phyloP scores from a whole-genome alignment of 2,113 vertebrate species.

The Siphamia tubifer region DNA sequence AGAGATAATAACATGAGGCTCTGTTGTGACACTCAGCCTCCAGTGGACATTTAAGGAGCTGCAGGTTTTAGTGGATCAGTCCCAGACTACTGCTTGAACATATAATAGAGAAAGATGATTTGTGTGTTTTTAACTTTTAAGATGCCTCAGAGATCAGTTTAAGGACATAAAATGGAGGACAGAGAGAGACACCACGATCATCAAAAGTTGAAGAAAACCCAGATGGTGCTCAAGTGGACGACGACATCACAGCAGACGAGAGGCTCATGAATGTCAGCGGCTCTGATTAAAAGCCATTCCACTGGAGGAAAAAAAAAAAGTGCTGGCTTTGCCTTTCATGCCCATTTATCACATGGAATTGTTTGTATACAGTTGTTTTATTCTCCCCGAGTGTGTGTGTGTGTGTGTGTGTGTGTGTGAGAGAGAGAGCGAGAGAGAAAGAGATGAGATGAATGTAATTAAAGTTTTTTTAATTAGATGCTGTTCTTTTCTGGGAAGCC shows the following conservation, averaged over 20 bases:
- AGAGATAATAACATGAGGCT: too few species aligned
- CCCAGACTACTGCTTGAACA: slow-evolving; percentile 13
- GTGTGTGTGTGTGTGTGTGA: too few species aligned
- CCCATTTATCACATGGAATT: slow-evolving; percentile 55
- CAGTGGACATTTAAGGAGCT: too few species aligned
- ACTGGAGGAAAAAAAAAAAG: not conserved
- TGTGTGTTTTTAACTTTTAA: not conserved
- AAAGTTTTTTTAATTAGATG: slow-evolving; percentile 75
- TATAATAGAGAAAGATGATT: not conserved
- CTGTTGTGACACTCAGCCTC: too few species aligned
- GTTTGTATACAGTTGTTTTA: slow-evolving; percentile 65
- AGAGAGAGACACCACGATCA: not conserved
- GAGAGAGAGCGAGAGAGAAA: slow-evolving; percentile 5
- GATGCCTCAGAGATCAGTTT: slow-evolving; percentile 6
- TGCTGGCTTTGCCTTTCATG: slow-evolving; percentile 49
- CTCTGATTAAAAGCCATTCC: slow-evolving; percentile 62
- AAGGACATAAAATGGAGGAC: slow-evolving; percentile 4
- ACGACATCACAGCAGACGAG: slow-evolving; percentile 47
- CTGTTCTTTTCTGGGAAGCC: slow-evolving; percentile 78
- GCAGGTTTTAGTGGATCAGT: too few species aligned
- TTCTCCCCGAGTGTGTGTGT: slow-evolving; percentile 21
- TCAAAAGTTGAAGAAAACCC: slow-evolving; percentile 34
- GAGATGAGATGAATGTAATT: slow-evolving; percentile 73
- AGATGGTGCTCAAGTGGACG: slow-evolving; percentile 55
- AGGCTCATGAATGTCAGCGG: slow-evolving; percentile 54